Evolutionary conservation across 2,797 vertebrate genomes (phyloP).

Genomic region (Australoheros facetus): DNA sequence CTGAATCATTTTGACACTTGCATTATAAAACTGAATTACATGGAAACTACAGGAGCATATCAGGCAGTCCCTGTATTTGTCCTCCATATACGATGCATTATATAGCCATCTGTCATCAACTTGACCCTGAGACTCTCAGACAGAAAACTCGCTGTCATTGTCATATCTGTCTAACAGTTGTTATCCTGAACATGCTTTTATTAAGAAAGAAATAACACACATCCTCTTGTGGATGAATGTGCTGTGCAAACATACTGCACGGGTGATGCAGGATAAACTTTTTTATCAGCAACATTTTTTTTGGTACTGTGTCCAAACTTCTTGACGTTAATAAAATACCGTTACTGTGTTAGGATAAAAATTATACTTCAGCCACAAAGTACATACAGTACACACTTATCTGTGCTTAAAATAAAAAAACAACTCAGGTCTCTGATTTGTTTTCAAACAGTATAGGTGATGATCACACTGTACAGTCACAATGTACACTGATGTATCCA

Average conservation of each 20-base stretch:
- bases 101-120: constrained; percentile 15
- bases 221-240: not conserved
- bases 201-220: not conserved
- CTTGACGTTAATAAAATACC: constrained; percentile 4
- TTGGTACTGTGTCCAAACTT: constrained; percentile 39
- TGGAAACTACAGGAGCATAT: not conserved
- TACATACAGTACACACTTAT: constrained; percentile 13
- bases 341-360: constrained; percentile 15
- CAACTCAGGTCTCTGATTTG: not conserved
- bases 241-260: constrained; percentile 24
- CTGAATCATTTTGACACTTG: constrained; percentile 19
- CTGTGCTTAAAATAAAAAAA: not conserved
- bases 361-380: constrained; percentile 10
- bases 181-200: not conserved
- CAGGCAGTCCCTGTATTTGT: not conserved
- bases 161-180: not conserved
- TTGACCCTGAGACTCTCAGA: constrained; percentile 46
- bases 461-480: not conserved
- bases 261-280: not conserved
- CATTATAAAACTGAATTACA: not conserved
- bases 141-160: not conserved
- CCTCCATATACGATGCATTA: constrained; percentile 5
- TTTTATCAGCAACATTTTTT: constrained; percentile 18
- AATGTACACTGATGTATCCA: not conserved
- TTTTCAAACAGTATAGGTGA: constrained; percentile 10